phyloP scores from a whole-genome alignment of 2,888 invertebrate species.

The Meandrusa payeni region DNA sequence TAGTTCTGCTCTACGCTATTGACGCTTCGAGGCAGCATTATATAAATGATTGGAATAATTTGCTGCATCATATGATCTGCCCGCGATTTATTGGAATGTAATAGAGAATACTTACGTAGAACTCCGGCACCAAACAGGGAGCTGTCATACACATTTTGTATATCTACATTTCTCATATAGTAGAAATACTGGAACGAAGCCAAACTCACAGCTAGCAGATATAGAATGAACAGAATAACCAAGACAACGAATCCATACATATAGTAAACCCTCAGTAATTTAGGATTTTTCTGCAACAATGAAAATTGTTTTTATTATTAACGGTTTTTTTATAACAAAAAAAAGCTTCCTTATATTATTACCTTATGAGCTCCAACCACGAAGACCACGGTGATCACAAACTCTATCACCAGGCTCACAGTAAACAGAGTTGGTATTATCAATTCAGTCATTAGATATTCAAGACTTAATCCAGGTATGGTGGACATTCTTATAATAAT shows the following conservation, averaged over 20 bases:
- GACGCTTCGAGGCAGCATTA: too few relatives aligned
- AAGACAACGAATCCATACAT: not conserved
- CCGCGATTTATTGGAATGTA: too few relatives aligned
- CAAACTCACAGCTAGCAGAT: not conserved
- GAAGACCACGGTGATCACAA: constrained; percentile 6
- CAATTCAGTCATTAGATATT: not conserved
- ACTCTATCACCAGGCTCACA: not conserved
- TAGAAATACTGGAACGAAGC: constrained; percentile 5
- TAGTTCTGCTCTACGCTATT: too few relatives aligned
- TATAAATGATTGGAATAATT: too few relatives aligned
- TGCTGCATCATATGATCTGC: too few relatives aligned
- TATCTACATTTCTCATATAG: not conserved
- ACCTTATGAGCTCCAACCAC: constrained; percentile 20
- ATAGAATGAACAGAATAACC: not conserved
- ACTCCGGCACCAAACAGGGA: not conserved
- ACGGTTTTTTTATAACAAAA: too few relatives aligned
- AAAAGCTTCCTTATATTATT: not conserved
- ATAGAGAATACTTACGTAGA: constrained; percentile 13
- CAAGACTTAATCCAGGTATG: not conserved
- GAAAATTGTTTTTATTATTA: too few relatives aligned
- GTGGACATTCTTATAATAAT: not conserved
- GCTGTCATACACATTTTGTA: not conserved
- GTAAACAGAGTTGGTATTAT: not conserved
- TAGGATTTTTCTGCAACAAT: constrained; percentile 21
- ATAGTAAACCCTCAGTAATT: not conserved